Percentiles rank a stretch among this genome's conserved stretches.
These are phyloP conservation scores for Parotia lawesii DNA, from an alignment of 2,113 vertebrate species.

Conservation along the genomic window DNA sequence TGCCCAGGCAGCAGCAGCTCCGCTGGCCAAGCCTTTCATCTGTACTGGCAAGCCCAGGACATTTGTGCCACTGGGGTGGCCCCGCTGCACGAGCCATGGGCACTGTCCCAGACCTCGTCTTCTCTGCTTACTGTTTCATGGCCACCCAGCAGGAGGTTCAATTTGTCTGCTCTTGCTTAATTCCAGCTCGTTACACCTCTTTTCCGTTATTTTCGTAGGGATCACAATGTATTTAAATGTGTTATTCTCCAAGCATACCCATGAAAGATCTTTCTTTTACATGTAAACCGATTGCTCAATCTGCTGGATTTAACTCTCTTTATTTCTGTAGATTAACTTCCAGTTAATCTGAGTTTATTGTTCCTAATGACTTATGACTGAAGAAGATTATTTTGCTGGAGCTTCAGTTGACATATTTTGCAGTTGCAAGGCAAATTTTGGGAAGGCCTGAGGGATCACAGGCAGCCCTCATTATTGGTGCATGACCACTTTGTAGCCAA, in stretches of 20 bases:
- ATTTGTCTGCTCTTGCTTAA: background rate
- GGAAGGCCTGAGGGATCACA: slow-evolving; percentile 61
- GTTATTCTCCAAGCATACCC: background rate
- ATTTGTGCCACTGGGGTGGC: background rate
- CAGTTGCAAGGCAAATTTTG: slow-evolving; percentile 59
- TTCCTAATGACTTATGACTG: slow-evolving; percentile 17
- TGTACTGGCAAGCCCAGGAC: background rate
- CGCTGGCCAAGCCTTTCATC: background rate
- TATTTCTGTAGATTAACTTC: slow-evolving; percentile 44
- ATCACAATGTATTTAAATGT: background rate
- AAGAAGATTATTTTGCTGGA: background rate
- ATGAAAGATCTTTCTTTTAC: background rate
- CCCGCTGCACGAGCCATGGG: background rate
- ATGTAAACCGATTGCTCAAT: background rate
- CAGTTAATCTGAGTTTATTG: slow-evolving; percentile 50
- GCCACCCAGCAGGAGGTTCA: background rate
- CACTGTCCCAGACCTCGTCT: background rate
- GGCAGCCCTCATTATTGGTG: slow-evolving; percentile 55
- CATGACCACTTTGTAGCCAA: slow-evolving; percentile 64
- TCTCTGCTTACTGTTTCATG: background rate
- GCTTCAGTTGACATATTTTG: slow-evolving; percentile 55
- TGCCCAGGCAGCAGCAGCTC: background rate
- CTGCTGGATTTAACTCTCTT: background rate
- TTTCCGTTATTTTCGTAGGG: background rate
- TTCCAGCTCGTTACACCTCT: background rate